Evolutionary conservation across 2,113 vertebrate genomes (phyloP).

Genomic region (Prionailurus viverrinus): DNA sequence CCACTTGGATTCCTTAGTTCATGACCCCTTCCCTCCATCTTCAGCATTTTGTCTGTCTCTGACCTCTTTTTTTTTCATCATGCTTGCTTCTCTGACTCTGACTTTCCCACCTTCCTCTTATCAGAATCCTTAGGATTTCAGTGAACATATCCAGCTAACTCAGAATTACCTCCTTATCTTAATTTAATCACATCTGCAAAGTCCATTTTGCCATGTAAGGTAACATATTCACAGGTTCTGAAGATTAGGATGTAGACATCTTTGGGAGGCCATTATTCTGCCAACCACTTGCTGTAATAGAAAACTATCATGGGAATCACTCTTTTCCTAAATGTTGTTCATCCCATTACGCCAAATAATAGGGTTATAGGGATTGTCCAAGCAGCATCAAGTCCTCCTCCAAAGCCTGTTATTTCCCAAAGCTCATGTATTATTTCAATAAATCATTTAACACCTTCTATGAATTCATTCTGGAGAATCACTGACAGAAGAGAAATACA

Average conservation of each 20-base stretch:
- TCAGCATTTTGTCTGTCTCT: not conserved
- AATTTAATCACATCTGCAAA: not conserved
- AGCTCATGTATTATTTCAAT: slow-evolving; percentile 24
- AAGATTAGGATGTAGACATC: not conserved
- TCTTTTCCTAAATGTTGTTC: not conserved
- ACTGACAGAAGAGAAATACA: slow-evolving; percentile 1
- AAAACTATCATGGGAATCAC: not conserved
- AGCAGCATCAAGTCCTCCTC: not conserved
- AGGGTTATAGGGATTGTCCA: not conserved
- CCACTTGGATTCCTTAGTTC: not conserved
- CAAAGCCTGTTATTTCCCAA: not conserved
- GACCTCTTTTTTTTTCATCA: not conserved
- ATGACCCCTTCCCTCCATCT: not conserved
- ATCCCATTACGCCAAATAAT: not conserved
- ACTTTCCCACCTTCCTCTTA: not conserved
- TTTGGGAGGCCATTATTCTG: not conserved
- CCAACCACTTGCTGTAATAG: not conserved
- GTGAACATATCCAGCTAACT: not conserved
- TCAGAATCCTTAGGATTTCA: not conserved
- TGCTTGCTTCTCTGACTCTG: not conserved
- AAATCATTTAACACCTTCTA: not conserved
- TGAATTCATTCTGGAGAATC: not conserved
- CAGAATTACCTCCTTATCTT: not conserved
- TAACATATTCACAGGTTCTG: not conserved
- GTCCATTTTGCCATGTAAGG: not conserved